Percentiles rank a stretch among this genome's conserved stretches.
These are phyloP conservation scores for Trissolcus brochymenae DNA, from an alignment of 2,888 invertebrate species.

Conservation along the genomic window DNA sequence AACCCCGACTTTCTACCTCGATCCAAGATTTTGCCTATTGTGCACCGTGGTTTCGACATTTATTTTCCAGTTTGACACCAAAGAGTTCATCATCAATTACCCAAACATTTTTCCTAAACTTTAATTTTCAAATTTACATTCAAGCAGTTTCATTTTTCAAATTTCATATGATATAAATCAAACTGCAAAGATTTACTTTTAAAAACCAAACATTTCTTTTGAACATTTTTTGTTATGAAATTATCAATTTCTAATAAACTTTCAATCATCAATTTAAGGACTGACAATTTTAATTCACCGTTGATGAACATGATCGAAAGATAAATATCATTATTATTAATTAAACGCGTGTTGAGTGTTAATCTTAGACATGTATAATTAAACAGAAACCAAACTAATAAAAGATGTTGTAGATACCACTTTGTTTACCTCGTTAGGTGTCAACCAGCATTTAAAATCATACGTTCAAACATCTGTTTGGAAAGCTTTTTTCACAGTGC, in stretches of 20 bases:
- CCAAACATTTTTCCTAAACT: too few species aligned
- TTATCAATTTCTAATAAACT: background rate
- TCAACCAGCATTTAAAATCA: slow-evolving; percentile 37
- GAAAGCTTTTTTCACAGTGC: background rate
- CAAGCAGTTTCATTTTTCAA: too few species aligned
- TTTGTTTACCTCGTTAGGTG: slow-evolving; percentile 28
- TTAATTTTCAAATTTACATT: too few species aligned
- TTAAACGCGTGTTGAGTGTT: slow-evolving; percentile 25
- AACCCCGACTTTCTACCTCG: background rate
- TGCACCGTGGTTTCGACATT: too few species aligned
- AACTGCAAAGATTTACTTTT: background rate
- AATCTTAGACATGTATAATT: too few species aligned
- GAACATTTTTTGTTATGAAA: background rate
- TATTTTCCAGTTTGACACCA: too few species aligned
- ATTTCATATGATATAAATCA: too few species aligned
- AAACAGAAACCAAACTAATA: background rate
- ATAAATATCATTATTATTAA: slow-evolving; percentile 42
- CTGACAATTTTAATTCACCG: too few species aligned
- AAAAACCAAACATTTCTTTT: background rate
- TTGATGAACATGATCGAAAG: background rate
- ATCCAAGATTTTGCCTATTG: too few species aligned
- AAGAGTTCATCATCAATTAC: too few species aligned
- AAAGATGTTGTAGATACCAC: slow-evolving; percentile 14
- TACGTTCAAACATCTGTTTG: slow-evolving; percentile 14
- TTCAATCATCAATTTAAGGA: too few species aligned